phyloP scores from a whole-genome alignment of 2,797 vertebrate genomes.

The Lagodon rhomboides region DNA sequence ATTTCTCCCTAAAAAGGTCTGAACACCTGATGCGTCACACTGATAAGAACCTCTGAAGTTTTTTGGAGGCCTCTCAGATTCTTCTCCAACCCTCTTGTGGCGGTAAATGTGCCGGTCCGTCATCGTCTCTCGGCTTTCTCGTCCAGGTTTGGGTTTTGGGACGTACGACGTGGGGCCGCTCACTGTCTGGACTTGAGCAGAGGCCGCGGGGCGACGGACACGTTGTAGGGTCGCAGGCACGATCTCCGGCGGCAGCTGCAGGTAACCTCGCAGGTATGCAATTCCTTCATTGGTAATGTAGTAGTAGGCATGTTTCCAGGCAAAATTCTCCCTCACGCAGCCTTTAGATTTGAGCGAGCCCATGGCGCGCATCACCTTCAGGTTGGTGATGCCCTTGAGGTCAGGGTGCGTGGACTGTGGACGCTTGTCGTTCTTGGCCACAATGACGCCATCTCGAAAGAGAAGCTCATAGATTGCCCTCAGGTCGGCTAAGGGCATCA shows the following conservation, averaged over 20 bases:
- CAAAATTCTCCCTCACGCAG: conserved; percentile 88
- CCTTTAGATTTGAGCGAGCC: conserved; percentile 88
- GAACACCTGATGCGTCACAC: not conserved
- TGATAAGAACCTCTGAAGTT: conserved; percentile 10
- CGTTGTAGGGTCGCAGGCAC: conserved; percentile 87
- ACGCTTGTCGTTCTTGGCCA: conserved; percentile 88
- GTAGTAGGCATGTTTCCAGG: conserved; percentile 92
- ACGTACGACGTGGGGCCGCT: conserved; percentile 72
- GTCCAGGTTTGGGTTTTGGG: conserved; percentile 61
- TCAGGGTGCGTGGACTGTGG: conserved; percentile 89
- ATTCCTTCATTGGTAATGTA: conserved; percentile 90
- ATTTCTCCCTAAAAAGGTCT: conserved; percentile 17
- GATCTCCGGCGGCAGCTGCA: conserved; percentile 89
- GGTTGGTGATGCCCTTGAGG: conserved; percentile 84
- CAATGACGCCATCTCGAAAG: conserved; percentile 91
- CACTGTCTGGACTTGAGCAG: conserved; percentile 55
- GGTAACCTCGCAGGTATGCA: conserved; percentile 85
- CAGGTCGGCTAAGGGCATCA: conserved; percentile 89
- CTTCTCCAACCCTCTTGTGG: conserved; percentile 67
- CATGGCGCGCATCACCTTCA: conserved; percentile 88
- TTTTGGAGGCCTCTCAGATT: conserved; percentile 19
- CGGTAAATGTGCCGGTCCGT: conserved; percentile 77
- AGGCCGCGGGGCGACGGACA: conserved; percentile 65
- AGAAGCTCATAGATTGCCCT: conserved; percentile 90
- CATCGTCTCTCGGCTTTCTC: conserved; percentile 42